Percentiles rank a stretch among this genome's conserved stretches.
These are phyloP conservation scores for Lepus oiostolus DNA, from an alignment of 2,797 vertebrate species.

Conservation along the genomic window DNA sequence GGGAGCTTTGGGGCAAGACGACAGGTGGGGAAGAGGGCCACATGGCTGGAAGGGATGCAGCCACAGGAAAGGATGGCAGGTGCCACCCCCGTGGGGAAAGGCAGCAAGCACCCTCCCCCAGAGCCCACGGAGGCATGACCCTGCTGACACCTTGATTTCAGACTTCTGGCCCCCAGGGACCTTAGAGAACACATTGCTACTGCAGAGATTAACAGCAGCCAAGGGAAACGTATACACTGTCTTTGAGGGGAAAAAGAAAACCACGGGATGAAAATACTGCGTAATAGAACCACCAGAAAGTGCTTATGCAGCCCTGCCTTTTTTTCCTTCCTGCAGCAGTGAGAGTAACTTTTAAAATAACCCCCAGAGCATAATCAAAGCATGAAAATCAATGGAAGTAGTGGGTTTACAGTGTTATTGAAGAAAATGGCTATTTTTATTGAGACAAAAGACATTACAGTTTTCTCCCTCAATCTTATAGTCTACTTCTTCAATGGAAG, in stretches of 20 bases:
- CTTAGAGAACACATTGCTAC: background rate
- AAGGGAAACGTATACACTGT: background rate
- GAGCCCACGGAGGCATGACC: fast-evolving
- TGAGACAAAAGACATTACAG: constrained; percentile 58
- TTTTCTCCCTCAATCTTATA: constrained; percentile 68
- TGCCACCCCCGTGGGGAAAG: fast-evolving
- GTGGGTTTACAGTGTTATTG: background rate
- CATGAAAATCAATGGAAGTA: background rate
- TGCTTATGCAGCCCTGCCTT: fast-evolving
- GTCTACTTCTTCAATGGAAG: constrained; percentile 79
- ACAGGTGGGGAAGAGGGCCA: background rate
- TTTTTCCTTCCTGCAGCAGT: background rate
- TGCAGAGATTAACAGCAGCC: background rate
- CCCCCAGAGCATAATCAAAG: background rate
- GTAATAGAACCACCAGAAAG: background rate
- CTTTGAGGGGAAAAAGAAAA: background rate
- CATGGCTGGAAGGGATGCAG: fast-evolving
- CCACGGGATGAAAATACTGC: background rate
- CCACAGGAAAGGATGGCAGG: background rate
- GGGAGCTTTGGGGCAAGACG: background rate
- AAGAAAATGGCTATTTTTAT: constrained; percentile 50
- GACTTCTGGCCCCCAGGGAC: background rate
- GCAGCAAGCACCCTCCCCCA: fast-evolving
- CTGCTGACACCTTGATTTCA: background rate
- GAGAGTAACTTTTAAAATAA: background rate